Evolutionary conservation across 2,113 vertebrate genomes (phyloP).

Genomic region (human (Homo sapiens)): GRCh38 chrX:35265501-35266000

Average conservation of each 20-base stretch:
- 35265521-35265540: neutral
- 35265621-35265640: neutral
- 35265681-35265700: neutral
- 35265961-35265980: neutral
- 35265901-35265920: conserved; percentile 4
- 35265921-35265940: conserved; percentile 4
- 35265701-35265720: neutral
- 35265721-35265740: neutral
- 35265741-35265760: neutral
- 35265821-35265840: conserved; percentile 23
- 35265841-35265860: conserved; percentile 35
- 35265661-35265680: neutral
- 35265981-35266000: neutral
- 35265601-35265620: neutral
- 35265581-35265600: neutral
- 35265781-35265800: conserved; percentile 42
- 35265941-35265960: neutral
- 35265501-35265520: neutral
- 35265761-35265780: neutral
- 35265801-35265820: neutral
- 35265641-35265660: neutral
- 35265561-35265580: neutral
- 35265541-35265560: conserved; percentile 14
- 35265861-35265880: conserved; percentile 13
- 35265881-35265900: neutral